These are phyloP conservation scores for Glareola pratincola DNA, from an alignment of 2,113 vertebrate genomes.

Conservation along the genomic window DNA sequence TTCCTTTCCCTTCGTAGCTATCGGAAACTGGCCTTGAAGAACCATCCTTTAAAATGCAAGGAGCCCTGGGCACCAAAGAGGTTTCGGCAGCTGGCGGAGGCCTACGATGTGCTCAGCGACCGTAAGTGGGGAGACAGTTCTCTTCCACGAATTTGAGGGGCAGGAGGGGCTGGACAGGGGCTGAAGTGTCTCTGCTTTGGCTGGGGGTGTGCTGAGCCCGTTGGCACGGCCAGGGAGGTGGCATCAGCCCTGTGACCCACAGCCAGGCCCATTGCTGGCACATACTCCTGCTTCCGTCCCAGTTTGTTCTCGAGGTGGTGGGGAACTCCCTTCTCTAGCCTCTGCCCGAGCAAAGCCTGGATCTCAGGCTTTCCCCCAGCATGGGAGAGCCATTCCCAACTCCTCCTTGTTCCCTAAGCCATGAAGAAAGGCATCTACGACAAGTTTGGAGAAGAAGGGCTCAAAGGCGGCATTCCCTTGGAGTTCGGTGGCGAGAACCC, in stretches of 20 bases:
- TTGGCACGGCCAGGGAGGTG: too few species aligned
- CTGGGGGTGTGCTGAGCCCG: background rate
- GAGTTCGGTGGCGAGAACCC: constrained; percentile 74
- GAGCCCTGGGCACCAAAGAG: constrained; percentile 64
- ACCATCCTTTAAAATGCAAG: constrained; percentile 78
- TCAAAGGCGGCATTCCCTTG: constrained; percentile 87
- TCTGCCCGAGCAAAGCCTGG: background rate
- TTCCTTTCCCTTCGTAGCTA: constrained; percentile 64
- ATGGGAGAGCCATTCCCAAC: background rate
- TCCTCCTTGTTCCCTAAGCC: constrained; percentile 61
- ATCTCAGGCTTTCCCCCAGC: background rate
- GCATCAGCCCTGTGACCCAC: background rate
- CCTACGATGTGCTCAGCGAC: constrained; percentile 92
- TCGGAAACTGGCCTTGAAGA: constrained; percentile 83
- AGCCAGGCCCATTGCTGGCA: background rate
- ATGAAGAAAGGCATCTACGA: constrained; percentile 90
- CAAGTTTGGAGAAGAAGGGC: constrained; percentile 91
- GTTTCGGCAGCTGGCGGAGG: constrained; percentile 85
- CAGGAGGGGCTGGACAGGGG: too few species aligned
- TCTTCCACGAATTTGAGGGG: too few species aligned
- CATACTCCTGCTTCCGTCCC: rapidly evolving
- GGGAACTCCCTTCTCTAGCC: background rate
- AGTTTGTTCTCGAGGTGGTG: rapidly evolving
- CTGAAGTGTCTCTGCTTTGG: rapidly evolving
- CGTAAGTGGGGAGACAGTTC: constrained; percentile 72